phyloP scores from a whole-genome alignment of 2,113 vertebrate species.

The Erpornis zantholeuca region DNA sequence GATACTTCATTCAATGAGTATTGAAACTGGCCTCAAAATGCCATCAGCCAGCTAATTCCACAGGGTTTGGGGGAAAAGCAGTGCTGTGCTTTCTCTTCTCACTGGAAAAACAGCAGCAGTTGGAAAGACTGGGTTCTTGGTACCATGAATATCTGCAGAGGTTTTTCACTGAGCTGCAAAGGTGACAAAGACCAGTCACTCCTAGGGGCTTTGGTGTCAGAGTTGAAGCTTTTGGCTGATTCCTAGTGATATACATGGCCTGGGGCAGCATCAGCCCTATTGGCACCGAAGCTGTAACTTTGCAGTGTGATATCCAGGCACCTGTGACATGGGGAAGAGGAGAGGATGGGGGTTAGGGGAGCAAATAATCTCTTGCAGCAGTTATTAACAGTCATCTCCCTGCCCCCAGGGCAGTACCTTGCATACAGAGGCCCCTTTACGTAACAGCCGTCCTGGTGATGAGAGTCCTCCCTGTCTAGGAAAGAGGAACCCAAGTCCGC shows the following conservation, averaged over 20 bases:
- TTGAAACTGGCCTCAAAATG: rapidly evolving
- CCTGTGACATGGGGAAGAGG: neutral
- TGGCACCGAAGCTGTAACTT: neutral
- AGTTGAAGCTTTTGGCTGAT: neutral
- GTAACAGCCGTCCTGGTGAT: neutral
- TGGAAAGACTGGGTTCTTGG: neutral
- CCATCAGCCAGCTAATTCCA: neutral
- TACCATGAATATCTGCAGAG: neutral
- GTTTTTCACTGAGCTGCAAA: neutral
- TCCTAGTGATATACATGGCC: rapidly evolving
- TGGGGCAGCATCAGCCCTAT: neutral
- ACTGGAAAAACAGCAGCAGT: neutral
- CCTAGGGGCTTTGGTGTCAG: neutral
- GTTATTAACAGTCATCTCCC: neutral
- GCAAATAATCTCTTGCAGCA: neutral
- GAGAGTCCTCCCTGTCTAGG: neutral
- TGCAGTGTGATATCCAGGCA: neutral
- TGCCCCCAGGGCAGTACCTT: neutral
- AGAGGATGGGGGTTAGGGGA: neutral
- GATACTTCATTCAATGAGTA: rapidly evolving
- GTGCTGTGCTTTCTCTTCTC: neutral
- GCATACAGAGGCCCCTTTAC: neutral
- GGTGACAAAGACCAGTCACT: neutral
- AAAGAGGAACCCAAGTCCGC: neutral
- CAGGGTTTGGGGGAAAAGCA: neutral